Percentiles rank a stretch among this genome's conserved stretches.
Evolutionary conservation across 1,140 invertebrate species (phyloP).

Genomic region (Elymnias hypermnestra): DNA sequence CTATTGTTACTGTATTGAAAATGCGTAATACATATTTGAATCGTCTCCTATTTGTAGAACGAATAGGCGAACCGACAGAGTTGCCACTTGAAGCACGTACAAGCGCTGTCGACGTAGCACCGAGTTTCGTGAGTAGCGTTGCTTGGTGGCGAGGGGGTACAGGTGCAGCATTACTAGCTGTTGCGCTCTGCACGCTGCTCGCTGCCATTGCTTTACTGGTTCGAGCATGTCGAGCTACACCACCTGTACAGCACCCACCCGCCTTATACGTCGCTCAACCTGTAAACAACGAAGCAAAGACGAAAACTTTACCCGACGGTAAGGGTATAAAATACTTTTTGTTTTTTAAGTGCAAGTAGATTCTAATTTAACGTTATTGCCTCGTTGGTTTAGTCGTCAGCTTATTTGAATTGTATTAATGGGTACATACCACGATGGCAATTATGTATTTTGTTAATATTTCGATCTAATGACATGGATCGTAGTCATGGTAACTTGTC

Average conservation of each 20-base stretch:
- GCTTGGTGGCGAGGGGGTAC: constrained; percentile 18
- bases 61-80: constrained; percentile 42
- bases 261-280: constrained; percentile 43
- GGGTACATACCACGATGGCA: too few species aligned
- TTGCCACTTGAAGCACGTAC: constrained; percentile 31
- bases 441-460: too few species aligned
- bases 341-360: too few species aligned
- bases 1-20: too few species aligned
- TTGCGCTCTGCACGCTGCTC: constrained; percentile 22
- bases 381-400: too few species aligned
- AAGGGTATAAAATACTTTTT: not conserved
- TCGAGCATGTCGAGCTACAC: constrained; percentile 25
- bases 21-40: constrained; percentile 3
- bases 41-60: constrained; percentile 24
- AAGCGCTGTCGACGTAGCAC: constrained; percentile 13
- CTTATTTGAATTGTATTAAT: too few species aligned
- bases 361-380: too few species aligned
- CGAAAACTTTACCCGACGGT: constrained; percentile 27
- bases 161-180: constrained; percentile 26
- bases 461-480: too few species aligned
- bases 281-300: constrained; percentile 37
- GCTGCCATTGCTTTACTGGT: constrained; percentile 15
- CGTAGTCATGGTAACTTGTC: too few species aligned
- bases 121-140: not conserved
- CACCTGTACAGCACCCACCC: too few species aligned